phyloP scores from a whole-genome alignment of 2,888 invertebrate genomes.

The Spilosoma lubricipeda region DNA sequence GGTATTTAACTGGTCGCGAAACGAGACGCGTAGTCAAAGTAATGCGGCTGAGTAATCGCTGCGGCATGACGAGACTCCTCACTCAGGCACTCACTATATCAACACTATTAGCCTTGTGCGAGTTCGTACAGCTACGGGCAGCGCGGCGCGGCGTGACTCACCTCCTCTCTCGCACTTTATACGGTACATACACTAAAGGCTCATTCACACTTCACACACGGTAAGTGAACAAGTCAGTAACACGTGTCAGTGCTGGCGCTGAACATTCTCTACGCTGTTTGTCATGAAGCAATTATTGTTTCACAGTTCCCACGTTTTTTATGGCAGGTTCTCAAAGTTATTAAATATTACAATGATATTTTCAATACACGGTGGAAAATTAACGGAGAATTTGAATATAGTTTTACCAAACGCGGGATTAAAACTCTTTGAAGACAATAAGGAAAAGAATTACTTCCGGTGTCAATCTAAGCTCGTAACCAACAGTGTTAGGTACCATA shows the following conservation, averaged over 20 bases:
- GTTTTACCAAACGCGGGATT: neutral
- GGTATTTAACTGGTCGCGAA: neutral
- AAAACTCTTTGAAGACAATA: neutral
- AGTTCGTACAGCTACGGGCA: neutral
- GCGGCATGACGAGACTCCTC: constrained; percentile 4
- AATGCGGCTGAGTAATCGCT: neutral
- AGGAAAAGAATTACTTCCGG: neutral
- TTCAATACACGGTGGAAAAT: no score
- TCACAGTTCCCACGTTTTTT: neutral
- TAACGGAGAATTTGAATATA: neutral
- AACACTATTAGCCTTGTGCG: neutral
- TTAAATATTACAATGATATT: no score
- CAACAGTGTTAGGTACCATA: neutral
- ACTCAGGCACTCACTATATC: neutral
- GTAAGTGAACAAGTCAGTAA: neutral
- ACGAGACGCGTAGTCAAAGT: neutral
- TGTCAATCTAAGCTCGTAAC: neutral
- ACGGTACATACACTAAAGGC: neutral
- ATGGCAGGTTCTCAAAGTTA: neutral
- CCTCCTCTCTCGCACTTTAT: neutral
- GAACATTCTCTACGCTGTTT: neutral
- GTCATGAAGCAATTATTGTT: neutral
- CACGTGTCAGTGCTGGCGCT: no score
- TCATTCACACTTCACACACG: neutral
- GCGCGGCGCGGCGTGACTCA: neutral